phyloP scores from a whole-genome alignment of 2,113 vertebrate genomes.

The Cebus imitator region DNA sequence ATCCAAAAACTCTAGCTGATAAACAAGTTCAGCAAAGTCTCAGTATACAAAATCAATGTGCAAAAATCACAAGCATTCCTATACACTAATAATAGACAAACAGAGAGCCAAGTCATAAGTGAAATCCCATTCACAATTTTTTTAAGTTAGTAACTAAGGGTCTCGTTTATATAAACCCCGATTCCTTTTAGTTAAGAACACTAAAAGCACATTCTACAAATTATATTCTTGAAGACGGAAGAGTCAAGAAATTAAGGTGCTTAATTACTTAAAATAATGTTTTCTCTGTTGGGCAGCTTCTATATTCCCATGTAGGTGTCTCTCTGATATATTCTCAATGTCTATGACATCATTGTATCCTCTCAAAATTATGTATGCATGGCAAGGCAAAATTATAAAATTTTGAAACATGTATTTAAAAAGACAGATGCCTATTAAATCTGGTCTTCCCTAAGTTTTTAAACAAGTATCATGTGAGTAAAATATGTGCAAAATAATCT shows the following conservation, averaged over 20 bases:
- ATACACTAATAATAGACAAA: no score
- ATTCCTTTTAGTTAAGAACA: background rate
- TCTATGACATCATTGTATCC: background rate
- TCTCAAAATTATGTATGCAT: background rate
- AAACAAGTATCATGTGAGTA: background rate
- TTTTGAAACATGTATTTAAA: background rate
- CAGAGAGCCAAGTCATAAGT: no score
- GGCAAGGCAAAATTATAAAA: background rate
- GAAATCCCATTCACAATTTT: no score
- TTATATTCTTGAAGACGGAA: background rate
- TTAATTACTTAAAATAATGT: background rate
- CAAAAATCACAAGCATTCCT: no score
- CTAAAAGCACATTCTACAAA: background rate
- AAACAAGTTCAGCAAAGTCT: no score
- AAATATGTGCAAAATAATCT: background rate
- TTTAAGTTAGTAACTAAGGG: background rate
- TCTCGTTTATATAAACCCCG: background rate
- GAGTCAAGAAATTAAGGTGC: background rate
- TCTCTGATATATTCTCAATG: background rate
- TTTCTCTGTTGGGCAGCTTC: background rate
- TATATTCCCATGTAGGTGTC: background rate
- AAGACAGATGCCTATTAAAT: background rate
- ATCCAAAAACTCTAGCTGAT: no score
- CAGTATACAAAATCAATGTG: no score
- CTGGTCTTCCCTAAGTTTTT: background rate